These are phyloP conservation scores for Globodera ellingtonae DNA, from an alignment of 1,140 invertebrate species.

Conservation along the genomic window DNA sequence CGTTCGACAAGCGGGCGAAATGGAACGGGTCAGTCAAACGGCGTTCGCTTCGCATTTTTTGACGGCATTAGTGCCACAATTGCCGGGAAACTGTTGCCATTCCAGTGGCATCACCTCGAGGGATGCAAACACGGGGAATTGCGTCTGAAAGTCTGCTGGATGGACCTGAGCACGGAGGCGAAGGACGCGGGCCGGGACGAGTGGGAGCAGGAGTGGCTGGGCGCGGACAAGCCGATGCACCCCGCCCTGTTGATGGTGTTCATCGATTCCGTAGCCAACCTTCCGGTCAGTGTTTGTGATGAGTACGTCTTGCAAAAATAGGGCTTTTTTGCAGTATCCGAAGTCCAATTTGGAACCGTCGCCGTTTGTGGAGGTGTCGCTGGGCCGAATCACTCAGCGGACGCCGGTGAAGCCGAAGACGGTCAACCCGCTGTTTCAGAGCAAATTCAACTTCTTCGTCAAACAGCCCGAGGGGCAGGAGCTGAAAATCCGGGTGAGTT, in stretches of 20 bases:
- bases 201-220: slow-evolving; percentile 55
- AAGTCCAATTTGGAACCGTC: slow-evolving; percentile 62
- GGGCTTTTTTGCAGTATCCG: slow-evolving; percentile 33
- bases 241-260: slow-evolving; percentile 61
- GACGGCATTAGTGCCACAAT: neutral
- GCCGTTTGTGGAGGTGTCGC: slow-evolving; percentile 58
- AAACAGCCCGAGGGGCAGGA: slow-evolving; percentile 62
- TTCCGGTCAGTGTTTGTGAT: slow-evolving; percentile 42
- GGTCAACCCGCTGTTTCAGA: slow-evolving; percentile 49
- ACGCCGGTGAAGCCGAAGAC: slow-evolving; percentile 62
- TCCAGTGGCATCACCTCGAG: slow-evolving; percentile 62
- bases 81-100: slow-evolving; percentile 21
- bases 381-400: slow-evolving; percentile 54
- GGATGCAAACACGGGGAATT: slow-evolving; percentile 64
- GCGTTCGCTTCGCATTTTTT: neutral
- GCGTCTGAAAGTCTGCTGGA: slow-evolving; percentile 58
- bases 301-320: neutral
- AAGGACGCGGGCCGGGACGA: slow-evolving; percentile 27
- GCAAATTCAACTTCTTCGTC: slow-evolving; percentile 60
- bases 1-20: slow-evolving; percentile 39
- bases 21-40: slow-evolving; percentile 42
- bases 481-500: slow-evolving; percentile 45
- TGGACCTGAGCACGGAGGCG: slow-evolving; percentile 51
- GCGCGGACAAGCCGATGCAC: slow-evolving; percentile 60
- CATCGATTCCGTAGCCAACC: slow-evolving; percentile 59